A percentile compares a stretch with the other conserved stretches of the same genome.
Evolutionary conservation across 2,113 vertebrate genomes (phyloP).

Genomic region (Podiceps cristatus): DNA sequence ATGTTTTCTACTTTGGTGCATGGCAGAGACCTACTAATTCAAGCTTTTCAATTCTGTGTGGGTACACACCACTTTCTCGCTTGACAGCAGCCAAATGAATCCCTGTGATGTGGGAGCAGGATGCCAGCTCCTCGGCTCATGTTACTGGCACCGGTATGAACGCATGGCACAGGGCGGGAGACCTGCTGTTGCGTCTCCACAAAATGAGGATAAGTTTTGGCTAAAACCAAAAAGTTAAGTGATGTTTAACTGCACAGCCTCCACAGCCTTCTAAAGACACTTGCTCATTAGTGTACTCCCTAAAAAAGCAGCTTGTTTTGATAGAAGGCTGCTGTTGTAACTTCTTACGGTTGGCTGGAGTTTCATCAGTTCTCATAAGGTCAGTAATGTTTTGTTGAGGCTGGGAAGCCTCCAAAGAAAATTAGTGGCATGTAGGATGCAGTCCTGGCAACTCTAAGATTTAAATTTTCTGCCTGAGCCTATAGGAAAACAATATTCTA

Average conservation of each 20-base stretch:
- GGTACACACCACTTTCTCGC: not conserved
- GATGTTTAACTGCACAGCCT: not conserved
- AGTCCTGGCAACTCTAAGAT: not conserved
- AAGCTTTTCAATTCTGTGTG: not conserved
- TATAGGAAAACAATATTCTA: not conserved
- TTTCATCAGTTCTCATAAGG: not conserved
- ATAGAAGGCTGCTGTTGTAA: not conserved
- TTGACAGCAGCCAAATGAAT: not conserved
- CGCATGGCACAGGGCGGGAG: not conserved
- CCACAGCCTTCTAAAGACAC: not conserved
- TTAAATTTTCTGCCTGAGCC: not conserved
- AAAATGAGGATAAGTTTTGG: not conserved
- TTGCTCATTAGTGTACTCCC: not conserved
- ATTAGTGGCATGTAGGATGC: not conserved
- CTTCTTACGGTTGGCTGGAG: not conserved
- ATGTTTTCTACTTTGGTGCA: rapidly evolving
- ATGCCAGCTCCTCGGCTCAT: rapidly evolving
- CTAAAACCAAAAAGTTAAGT: not conserved
- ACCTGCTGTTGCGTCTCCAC: not conserved
- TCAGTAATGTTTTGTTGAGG: rapidly evolving
- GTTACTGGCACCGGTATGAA: not conserved
- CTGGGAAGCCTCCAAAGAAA: not conserved
- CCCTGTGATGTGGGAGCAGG: not conserved
- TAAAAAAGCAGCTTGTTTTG: not conserved
- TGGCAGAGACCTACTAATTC: not conserved